These are phyloP conservation scores for Setophaga petechia DNA, from an alignment of 2,113 vertebrate genomes.

Conservation along the genomic window DNA sequence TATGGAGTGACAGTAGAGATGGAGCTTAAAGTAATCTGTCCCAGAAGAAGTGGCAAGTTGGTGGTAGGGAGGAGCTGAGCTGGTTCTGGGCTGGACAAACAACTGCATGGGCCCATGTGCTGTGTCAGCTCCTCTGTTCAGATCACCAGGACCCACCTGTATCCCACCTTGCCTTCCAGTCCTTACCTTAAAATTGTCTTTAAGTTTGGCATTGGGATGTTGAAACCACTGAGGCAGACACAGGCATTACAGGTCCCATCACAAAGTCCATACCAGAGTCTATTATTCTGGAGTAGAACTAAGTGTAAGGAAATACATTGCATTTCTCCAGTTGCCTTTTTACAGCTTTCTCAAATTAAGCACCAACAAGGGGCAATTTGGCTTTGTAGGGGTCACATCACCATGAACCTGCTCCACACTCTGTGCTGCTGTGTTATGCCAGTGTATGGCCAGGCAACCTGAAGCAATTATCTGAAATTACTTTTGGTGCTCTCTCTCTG, in stretches of 20 bases:
- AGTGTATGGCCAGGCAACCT: neutral
- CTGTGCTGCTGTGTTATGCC: neutral
- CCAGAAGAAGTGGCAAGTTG: neutral
- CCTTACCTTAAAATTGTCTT: neutral
- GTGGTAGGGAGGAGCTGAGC: neutral
- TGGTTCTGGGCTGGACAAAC: neutral
- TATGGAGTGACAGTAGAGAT: neutral
- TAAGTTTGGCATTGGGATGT: neutral
- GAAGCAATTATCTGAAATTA: neutral
- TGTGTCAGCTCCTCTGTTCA: neutral
- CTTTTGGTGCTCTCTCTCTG: neutral
- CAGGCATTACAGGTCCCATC: neutral
- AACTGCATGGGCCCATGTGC: neutral
- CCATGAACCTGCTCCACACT: neutral
- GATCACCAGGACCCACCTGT: neutral
- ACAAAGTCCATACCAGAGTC: neutral
- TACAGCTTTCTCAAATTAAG: neutral
- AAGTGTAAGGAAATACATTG: neutral
- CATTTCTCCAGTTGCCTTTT: neutral
- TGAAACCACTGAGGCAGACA: neutral
- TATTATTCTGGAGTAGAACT: neutral
- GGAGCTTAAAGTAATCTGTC: neutral
- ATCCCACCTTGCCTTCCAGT: neutral
- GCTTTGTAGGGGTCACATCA: neutral
- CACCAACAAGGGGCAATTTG: neutral